Conservation (phyloP, 2,113 vertebrate genomes). For the Amblyopsis rosae region DNA sequence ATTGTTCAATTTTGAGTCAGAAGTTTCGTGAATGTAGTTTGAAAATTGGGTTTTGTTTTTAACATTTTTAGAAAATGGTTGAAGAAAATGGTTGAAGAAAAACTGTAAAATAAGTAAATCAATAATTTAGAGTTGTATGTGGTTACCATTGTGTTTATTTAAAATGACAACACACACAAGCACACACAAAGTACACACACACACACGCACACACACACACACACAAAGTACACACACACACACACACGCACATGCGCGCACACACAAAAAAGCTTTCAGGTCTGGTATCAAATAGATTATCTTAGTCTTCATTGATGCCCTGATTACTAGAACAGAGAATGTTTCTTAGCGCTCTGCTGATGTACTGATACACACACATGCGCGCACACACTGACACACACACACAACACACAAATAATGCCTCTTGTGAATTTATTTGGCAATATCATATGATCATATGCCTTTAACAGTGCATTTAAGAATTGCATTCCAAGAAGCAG, state of each 20-base stretch:
- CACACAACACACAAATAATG: background rate
- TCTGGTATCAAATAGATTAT: slow-evolving; percentile 21
- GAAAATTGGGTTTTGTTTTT: no score
- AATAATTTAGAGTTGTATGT: no score
- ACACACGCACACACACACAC: background rate
- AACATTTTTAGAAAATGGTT: no score
- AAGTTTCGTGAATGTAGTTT: no score
- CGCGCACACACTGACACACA: background rate
- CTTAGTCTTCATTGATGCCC: slow-evolving; percentile 27
- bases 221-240: slow-evolving; percentile 2
- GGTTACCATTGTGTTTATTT: no score
- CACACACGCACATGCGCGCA: slow-evolving; percentile 17
- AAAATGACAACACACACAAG: background rate
- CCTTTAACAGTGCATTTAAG: slow-evolving; percentile 24
- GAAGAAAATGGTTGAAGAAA: no score
- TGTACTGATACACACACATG: slow-evolving; percentile 1
- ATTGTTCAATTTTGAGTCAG: no score
- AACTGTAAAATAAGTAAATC: no score
- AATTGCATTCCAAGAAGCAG: slow-evolving; percentile 24
- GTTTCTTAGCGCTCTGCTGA: slow-evolving; percentile 17
- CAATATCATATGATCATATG: background rate
- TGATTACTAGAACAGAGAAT: slow-evolving; percentile 53
- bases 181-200: slow-evolving; percentile 12
- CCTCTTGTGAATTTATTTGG: background rate
- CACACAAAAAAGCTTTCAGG: background rate